phyloP scores from a whole-genome alignment of 1,140 invertebrate species.

The Nebria ingens region DNA sequence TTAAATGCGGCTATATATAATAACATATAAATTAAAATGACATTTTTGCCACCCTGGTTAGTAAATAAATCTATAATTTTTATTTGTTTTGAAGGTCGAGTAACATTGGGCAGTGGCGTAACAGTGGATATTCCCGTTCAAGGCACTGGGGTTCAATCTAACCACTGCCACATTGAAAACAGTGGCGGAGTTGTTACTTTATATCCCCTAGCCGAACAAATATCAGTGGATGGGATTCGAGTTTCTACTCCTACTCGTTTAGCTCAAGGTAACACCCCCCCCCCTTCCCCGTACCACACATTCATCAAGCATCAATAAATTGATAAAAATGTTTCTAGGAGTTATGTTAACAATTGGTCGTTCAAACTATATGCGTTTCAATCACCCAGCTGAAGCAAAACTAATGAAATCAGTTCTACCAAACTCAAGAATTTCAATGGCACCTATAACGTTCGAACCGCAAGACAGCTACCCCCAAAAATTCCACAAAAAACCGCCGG shows the following conservation, averaged over 20 bases:
- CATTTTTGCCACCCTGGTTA: too few species aligned
- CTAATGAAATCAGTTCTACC: conserved; percentile 71
- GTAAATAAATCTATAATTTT: too few species aligned
- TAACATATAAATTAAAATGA: too few species aligned
- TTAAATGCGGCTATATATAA: too few species aligned
- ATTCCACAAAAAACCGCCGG: conserved; percentile 39
- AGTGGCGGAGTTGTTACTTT: conserved; percentile 68
- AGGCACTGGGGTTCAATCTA: conserved; percentile 66
- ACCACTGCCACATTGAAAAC: conserved; percentile 80
- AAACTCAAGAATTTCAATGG: conserved; percentile 65
- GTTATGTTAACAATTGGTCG: conserved; percentile 79
- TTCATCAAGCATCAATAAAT: neutral
- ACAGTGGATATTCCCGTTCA: conserved; percentile 68
- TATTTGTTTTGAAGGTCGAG: conserved; percentile 49
- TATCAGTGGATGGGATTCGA: conserved; percentile 56
- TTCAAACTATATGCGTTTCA: conserved; percentile 81
- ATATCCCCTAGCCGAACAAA: conserved; percentile 58
- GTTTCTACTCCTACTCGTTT: conserved; percentile 54
- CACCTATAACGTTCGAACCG: conserved; percentile 47
- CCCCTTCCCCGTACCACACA: neutral
- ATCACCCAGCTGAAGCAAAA: conserved; percentile 78
- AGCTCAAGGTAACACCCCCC: conserved; percentile 54
- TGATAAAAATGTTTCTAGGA: conserved; percentile 42
- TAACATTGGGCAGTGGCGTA: conserved; percentile 58
- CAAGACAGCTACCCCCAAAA: conserved; percentile 30